Percentiles rank a stretch among this genome's conserved stretches.
Evolutionary conservation across 2,888 invertebrate species (phyloP).

Genomic region (Ariolimax columbianus): DNA sequence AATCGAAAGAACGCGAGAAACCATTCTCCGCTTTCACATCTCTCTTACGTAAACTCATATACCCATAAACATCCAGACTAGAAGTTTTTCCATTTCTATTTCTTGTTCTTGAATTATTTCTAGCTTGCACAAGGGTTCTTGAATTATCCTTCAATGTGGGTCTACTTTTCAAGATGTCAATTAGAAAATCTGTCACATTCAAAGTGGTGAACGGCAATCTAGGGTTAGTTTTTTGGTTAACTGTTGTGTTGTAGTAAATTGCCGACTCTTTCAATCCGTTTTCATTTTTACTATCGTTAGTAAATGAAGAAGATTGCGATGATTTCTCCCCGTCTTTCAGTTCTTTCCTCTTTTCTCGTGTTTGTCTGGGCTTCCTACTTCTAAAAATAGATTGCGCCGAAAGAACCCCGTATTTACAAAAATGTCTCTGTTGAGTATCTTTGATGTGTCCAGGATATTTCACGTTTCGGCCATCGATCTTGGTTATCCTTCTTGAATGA

Average conservation of each 20-base stretch:
- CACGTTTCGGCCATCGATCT: neutral
- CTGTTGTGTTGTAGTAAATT: neutral
- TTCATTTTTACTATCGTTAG: neutral
- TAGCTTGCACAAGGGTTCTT: too few species aligned
- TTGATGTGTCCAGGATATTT: neutral
- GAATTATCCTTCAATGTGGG: neutral
- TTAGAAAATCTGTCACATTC: neutral
- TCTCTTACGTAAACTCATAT: neutral
- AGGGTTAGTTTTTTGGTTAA: too few species aligned
- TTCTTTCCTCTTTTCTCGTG: neutral
- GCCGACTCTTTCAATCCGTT: neutral
- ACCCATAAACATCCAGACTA: too few species aligned
- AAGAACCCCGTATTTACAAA: neutral
- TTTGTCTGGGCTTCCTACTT: too few species aligned
- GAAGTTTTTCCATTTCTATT: too few species aligned
- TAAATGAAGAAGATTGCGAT: neutral
- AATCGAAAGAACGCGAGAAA: neutral
- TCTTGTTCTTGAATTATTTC: neutral
- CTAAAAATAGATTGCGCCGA: neutral
- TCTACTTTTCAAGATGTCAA: neutral
- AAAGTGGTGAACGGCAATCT: too few species aligned
- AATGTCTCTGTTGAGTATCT: neutral
- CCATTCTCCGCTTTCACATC: neutral
- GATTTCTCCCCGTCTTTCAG: neutral
- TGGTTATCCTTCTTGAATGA: too few species aligned